phyloP scores from a whole-genome alignment of 1,140 invertebrate genomes.

The Temnothorax curvispinosus region DNA sequence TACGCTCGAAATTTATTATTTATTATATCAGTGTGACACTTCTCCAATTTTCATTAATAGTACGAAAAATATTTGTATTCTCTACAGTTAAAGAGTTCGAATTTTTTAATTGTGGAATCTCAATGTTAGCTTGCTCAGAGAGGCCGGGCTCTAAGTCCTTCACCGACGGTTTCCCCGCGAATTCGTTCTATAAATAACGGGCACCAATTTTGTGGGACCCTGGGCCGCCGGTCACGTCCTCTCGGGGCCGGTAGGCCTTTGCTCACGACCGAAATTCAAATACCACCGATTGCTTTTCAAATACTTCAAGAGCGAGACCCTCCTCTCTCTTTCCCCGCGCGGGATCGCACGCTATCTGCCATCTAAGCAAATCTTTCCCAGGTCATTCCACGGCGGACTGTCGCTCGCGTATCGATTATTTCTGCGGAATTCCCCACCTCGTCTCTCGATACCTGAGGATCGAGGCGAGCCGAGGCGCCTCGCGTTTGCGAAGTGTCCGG shows the following conservation, averaged over 20 bases:
- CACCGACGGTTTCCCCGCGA: neutral
- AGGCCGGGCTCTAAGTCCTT: neutral
- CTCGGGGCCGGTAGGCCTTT: neutral
- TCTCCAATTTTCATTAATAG: neutral
- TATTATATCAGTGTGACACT: neutral
- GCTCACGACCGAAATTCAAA: constrained; percentile 52
- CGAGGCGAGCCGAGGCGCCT: constrained; percentile 37
- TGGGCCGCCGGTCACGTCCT: constrained; percentile 1
- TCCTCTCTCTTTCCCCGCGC: neutral
- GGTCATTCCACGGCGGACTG: constrained; percentile 65
- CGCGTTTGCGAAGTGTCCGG: constrained; percentile 47
- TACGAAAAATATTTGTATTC: neutral
- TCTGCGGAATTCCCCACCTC: constrained; percentile 38
- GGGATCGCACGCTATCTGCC: constrained; percentile 57
- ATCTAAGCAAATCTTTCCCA: constrained; percentile 70
- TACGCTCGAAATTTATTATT: neutral
- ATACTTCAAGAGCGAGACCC: neutral
- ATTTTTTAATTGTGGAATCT: neutral
- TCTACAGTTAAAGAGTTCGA: neutral
- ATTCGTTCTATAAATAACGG: constrained; percentile 47
- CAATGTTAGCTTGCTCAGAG: neutral
- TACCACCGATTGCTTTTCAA: constrained; percentile 51
- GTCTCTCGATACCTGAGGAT: constrained; percentile 60
- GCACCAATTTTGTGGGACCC: constrained; percentile 21
- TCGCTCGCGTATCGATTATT: constrained; percentile 70